Base-by-base conservation (phyloP, 1,140 invertebrate species). In the Tyrophagus putrescentiae region DNA sequence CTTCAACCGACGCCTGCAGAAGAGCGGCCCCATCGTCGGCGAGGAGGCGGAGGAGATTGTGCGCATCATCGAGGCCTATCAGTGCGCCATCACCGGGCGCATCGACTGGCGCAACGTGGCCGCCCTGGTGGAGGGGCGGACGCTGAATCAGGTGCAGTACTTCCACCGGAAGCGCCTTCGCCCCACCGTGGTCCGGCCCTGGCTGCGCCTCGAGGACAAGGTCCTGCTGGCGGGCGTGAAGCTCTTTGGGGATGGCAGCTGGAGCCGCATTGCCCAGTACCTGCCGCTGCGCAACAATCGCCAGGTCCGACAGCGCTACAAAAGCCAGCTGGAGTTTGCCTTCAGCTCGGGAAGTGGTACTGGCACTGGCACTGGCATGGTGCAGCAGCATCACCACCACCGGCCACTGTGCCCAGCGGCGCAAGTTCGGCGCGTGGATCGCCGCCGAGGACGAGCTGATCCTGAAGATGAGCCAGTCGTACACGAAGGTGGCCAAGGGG, bases 81-180 rank as follows among this genome's bases (percentile, higher is more conserved):
- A 6, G 3, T 63, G 44, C 34, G 13, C 16, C 16, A 31, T 57
- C 21, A 56, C 39, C 2, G 57, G 50, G 39, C 50, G 52, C n/a
- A 56, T 64, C n/a, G 50, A 64, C 7, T 64, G 63, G 63, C n/a
- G 45, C 50, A 50, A 64, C 28, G 63, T 64, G 7, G 13, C 2
- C 4, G 54, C 50, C 52, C 50, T 64, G 5, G 41, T 64, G 4
- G 54, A 60, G 27, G 36, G 48, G 33, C 42, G 60, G 23, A 52
- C 28, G 23, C 29, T 60, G 7, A 4, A 18, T 16, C 60, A 63
- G 18, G 48, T 64, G 16, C 57, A 62, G 42, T 21, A 54, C 31
- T 62, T 25, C 25, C 60, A 56, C 36, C 28, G 36, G 31, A 64
- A 64, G 32, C 4, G 18, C 5, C 6, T 28, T 16, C 16, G 42